phyloP scores from a whole-genome alignment of 2,888 invertebrate genomes.

The Drosophila niveifrons region DNA sequence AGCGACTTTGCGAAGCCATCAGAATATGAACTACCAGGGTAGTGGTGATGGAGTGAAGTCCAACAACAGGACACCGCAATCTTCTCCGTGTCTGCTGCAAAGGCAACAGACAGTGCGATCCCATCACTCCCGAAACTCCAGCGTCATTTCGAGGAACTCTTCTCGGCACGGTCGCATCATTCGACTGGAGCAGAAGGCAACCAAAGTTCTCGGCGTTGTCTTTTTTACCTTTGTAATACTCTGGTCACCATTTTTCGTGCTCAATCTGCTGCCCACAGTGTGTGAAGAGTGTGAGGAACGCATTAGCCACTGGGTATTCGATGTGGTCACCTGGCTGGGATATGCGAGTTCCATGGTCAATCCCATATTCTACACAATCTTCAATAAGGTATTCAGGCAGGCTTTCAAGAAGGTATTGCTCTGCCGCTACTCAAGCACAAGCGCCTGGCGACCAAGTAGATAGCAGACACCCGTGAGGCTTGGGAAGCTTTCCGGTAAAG shows the following conservation, averaged over 20 bases:
- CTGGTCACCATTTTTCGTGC: slow-evolving; percentile 98
- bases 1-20: slow-evolving; percentile 88
- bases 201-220: slow-evolving; percentile 97
- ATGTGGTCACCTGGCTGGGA: slow-evolving; percentile 96
- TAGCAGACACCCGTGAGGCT: slow-evolving; percentile 82
- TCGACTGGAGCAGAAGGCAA: slow-evolving; percentile 97
- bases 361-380: slow-evolving; percentile 98
- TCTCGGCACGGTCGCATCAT: slow-evolving; percentile 94
- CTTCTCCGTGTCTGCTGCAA: slow-evolving; percentile 87
- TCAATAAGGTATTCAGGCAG: slow-evolving; percentile 96
- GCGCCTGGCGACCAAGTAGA: slow-evolving; percentile 87
- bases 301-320: slow-evolving; percentile 92
- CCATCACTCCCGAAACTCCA: slow-evolving; percentile 92
- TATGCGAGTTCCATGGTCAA: slow-evolving; percentile 98
- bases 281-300: slow-evolving; percentile 92
- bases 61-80: slow-evolving; percentile 85
- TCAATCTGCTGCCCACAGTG: slow-evolving; percentile 94
- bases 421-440: slow-evolving; percentile 89
- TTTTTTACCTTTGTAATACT: slow-evolving; percentile 97
- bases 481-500: slow-evolving; percentile 51
- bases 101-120: slow-evolving; percentile 88
- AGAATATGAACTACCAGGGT: slow-evolving; percentile 80
- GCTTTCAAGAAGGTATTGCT: slow-evolving; percentile 94
- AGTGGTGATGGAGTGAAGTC: slow-evolving; percentile 67
- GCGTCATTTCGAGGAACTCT: slow-evolving; percentile 92